Conservation (phyloP, 1,140 invertebrate species). For the Macrostomum lignano region DNA sequence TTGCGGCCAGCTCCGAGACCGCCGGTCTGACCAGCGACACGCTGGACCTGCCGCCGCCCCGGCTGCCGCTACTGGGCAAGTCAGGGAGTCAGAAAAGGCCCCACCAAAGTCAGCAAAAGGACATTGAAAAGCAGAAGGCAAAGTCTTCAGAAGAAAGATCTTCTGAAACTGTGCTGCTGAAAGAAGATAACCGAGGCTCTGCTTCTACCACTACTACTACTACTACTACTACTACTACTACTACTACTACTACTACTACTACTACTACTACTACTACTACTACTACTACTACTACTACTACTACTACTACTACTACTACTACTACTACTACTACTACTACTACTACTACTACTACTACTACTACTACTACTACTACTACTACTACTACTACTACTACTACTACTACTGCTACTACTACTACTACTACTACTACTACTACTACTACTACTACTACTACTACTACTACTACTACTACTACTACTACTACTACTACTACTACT, state of each 20-base stretch:
- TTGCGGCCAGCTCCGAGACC: too few relatives aligned
- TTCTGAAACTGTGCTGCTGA: too few relatives aligned
- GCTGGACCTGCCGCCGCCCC: too few relatives aligned
- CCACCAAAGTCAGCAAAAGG: too few relatives aligned
- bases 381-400: constrained; percentile 9
- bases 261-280: constrained; percentile 9
- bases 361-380: constrained; percentile 9
- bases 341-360: constrained; percentile 9
- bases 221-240: constrained; percentile 9
- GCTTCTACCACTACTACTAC: constrained; percentile 7
- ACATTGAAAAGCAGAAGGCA: too few relatives aligned
- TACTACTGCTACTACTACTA: constrained; percentile 5
- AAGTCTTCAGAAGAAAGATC: too few relatives aligned
- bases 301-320: constrained; percentile 9
- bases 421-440: constrained; percentile 8
- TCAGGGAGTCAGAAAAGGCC: too few relatives aligned
- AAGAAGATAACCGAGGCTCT: too few relatives aligned
- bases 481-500: constrained; percentile 8
- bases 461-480: constrained; percentile 8
- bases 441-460: constrained; percentile 7
- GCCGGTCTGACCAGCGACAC: too few relatives aligned
- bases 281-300: constrained; percentile 9
- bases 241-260: constrained; percentile 9
- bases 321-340: constrained; percentile 9
- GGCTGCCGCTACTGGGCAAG: too few relatives aligned